Percentiles rank a stretch among this genome's conserved stretches.
These are phyloP conservation scores for Halcyon smyrnensis DNA, from an alignment of 2,797 vertebrate species.

Conservation along the genomic window DNA sequence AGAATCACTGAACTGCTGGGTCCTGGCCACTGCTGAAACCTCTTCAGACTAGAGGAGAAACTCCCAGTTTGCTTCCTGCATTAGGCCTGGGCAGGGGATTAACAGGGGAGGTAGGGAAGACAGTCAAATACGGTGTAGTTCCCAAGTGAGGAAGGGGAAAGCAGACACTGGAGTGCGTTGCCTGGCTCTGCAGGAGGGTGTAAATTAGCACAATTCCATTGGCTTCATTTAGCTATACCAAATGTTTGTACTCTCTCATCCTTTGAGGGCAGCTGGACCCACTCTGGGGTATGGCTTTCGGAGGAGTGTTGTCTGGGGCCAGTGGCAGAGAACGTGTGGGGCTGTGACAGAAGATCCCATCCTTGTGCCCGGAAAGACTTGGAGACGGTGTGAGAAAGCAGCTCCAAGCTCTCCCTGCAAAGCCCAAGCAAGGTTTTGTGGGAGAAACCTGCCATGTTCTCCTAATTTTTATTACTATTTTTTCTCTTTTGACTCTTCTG, in stretches of 20 bases:
- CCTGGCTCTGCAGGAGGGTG: neutral
- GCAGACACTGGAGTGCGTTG: neutral
- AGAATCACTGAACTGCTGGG: neutral
- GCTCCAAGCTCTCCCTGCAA: neutral
- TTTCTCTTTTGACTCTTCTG: neutral
- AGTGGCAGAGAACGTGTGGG: neutral
- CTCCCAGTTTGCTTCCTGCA: accelerated
- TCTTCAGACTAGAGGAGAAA: neutral
- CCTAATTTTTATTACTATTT: neutral
- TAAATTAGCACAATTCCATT: neutral
- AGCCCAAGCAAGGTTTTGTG: neutral
- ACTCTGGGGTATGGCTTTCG: neutral
- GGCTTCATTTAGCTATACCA: neutral
- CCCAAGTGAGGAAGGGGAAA: neutral
- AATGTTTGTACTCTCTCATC: neutral
- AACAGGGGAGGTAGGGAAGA: neutral
- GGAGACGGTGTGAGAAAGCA: neutral
- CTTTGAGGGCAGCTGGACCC: neutral
- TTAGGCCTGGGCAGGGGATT: neutral
- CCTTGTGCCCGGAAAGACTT: neutral
- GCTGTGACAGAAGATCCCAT: neutral
- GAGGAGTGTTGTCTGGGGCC: neutral
- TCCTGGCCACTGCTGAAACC: neutral
- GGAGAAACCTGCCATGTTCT: neutral
- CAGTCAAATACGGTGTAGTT: neutral